phyloP scores from a whole-genome alignment of 2,797 vertebrate genomes.

The Pogoniulus pusillus region DNA sequence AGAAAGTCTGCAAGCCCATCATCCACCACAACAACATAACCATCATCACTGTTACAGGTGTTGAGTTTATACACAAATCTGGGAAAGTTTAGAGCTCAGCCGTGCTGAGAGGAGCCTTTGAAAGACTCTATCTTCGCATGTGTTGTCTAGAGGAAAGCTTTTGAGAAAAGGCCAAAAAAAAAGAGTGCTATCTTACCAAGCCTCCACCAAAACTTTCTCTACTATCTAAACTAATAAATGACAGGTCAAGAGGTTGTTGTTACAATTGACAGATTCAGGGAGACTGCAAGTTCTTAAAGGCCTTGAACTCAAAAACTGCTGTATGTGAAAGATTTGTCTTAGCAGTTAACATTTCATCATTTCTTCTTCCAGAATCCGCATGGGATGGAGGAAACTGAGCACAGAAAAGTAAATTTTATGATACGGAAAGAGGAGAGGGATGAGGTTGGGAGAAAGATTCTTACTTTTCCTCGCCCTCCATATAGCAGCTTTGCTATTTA shows the following conservation, averaged over 20 bases:
- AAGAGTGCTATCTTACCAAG: neutral
- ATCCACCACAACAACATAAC: neutral
- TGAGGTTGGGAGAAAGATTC: fast-evolving
- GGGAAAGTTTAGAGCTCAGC: neutral
- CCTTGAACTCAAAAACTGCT: neutral
- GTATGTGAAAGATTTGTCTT: neutral
- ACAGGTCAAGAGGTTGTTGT: neutral
- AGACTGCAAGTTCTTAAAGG: neutral
- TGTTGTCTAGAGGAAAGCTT: neutral
- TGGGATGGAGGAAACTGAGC: neutral
- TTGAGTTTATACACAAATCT: neutral
- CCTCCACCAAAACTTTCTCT: neutral
- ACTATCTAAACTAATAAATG: neutral
- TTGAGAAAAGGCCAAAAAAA: neutral
- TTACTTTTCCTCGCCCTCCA: neutral
- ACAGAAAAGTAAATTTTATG: fast-evolving
- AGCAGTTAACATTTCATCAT: neutral
- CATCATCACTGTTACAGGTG: neutral
- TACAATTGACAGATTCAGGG: neutral
- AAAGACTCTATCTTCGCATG: neutral
- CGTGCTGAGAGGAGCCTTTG: neutral
- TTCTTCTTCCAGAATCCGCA: neutral
- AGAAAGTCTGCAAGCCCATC: neutral
- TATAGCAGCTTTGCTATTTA: neutral
- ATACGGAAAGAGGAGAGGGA: fast-evolving